Evolutionary conservation across 2,113 vertebrate species (phyloP).

Genomic region (Prolemur simus): DNA sequence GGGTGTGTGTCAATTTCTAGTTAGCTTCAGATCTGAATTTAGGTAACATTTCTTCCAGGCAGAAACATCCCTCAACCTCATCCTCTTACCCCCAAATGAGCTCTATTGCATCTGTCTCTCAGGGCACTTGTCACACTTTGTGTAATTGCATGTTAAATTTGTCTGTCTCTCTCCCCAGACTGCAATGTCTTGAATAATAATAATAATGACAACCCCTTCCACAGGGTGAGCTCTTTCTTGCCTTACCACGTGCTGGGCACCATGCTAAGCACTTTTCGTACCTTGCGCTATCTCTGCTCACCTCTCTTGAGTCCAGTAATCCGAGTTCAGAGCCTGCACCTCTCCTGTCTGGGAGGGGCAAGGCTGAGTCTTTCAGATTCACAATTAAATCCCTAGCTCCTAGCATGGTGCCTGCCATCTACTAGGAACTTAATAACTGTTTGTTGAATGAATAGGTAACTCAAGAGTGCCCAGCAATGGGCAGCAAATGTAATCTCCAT

Average conservation of each 20-base stretch:
- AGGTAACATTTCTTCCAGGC: neutral
- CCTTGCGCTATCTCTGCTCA: neutral
- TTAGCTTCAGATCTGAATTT: neutral
- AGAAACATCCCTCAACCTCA: neutral
- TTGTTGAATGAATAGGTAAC: slow-evolving; percentile 20
- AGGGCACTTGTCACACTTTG: neutral
- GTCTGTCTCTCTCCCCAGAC: neutral
- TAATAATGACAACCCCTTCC: neutral
- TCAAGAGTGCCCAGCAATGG: neutral
- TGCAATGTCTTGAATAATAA: neutral
- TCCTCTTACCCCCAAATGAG: neutral
- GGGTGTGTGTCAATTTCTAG: neutral
- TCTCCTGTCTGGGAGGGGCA: neutral
- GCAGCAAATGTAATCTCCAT: neutral
- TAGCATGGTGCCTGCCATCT: neutral
- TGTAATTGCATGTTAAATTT: neutral
- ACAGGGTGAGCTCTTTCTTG: neutral
- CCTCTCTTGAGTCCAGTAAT: neutral
- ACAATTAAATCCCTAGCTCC: neutral
- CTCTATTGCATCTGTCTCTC: neutral
- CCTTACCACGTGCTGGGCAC: neutral
- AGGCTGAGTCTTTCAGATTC: neutral
- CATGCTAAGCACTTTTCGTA: neutral
- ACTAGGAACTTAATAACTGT: neutral
- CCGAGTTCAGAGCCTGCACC: neutral